phyloP scores from a whole-genome alignment of 2,797 vertebrate species.

The Cryptoprocta ferox region DNA sequence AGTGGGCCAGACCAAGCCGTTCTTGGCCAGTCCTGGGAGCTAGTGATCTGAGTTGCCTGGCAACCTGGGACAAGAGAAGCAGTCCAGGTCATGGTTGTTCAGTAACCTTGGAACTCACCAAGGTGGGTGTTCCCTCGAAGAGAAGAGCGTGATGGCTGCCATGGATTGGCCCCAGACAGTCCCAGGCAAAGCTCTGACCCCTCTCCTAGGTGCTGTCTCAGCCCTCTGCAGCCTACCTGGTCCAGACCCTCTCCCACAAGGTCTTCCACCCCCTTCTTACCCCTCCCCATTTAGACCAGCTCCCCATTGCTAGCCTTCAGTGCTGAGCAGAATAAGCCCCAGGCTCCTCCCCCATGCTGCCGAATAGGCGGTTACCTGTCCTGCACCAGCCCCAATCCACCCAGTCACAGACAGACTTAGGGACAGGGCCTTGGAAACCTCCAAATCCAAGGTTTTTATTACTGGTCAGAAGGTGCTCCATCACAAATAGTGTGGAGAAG shows the following conservation, averaged over 20 bases:
- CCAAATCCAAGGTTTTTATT: constrained; percentile 69
- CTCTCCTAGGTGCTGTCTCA: neutral
- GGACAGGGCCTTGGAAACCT: constrained; percentile 37
- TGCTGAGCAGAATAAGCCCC: neutral
- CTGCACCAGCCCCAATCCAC: neutral
- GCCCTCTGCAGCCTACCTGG: neutral
- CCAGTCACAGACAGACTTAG: neutral
- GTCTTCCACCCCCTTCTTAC: no score
- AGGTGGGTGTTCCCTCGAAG: neutral
- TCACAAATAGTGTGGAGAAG: constrained; percentile 49
- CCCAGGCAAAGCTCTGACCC: neutral
- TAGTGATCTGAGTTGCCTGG: neutral
- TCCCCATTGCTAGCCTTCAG: neutral
- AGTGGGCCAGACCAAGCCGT: neutral
- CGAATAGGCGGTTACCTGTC: neutral
- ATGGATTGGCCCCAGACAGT: neutral
- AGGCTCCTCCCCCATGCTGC: neutral
- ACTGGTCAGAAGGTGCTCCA: constrained; percentile 36
- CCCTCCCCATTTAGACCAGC: neutral
- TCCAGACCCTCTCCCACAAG: neutral
- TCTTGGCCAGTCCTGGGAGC: neutral
- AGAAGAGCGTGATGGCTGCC: neutral
- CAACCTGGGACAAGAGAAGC: neutral
- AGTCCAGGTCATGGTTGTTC: neutral
- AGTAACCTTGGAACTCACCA: neutral